Percentiles rank a stretch among this genome's conserved stretches.
Conservation (phyloP, 1,140 invertebrate species). For the Cydia splendana region DNA sequence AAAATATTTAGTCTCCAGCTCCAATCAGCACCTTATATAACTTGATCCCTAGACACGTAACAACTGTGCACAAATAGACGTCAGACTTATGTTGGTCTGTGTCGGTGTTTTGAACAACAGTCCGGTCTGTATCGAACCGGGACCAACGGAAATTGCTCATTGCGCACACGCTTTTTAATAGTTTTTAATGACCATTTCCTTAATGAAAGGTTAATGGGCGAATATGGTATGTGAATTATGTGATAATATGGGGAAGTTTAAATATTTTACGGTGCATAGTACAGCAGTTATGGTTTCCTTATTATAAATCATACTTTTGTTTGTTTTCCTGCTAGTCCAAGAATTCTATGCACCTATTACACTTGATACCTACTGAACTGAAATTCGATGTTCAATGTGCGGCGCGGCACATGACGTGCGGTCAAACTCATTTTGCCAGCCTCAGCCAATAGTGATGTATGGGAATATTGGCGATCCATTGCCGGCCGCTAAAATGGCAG, state of each 20-base stretch:
- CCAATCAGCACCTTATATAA: neutral
- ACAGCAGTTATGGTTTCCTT: neutral
- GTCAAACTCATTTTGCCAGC: no score
- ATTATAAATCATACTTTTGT: neutral
- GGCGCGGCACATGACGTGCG: no score
- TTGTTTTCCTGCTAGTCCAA: neutral
- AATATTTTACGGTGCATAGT: neutral
- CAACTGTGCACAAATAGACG: neutral
- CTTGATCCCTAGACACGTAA: neutral
- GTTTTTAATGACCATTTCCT: conserved; percentile 63
- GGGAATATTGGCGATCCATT: no score
- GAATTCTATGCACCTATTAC: neutral
- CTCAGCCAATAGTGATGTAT: no score
- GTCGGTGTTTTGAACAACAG: neutral
- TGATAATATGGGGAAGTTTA: neutral
- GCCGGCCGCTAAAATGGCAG: no score
- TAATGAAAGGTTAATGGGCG: conserved; percentile 68
- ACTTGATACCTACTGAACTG: neutral
- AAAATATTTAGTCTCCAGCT: neutral
- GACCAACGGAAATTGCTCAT: conserved; percentile 62
- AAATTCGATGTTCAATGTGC: no score
- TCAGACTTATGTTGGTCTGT: neutral
- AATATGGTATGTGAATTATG: conserved; percentile 36
- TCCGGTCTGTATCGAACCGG: conserved; percentile 5
- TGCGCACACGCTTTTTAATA: conserved; percentile 53